Evolutionary conservation across 2,797 vertebrate species (phyloP).

Genomic region (Huso huso): DNA sequence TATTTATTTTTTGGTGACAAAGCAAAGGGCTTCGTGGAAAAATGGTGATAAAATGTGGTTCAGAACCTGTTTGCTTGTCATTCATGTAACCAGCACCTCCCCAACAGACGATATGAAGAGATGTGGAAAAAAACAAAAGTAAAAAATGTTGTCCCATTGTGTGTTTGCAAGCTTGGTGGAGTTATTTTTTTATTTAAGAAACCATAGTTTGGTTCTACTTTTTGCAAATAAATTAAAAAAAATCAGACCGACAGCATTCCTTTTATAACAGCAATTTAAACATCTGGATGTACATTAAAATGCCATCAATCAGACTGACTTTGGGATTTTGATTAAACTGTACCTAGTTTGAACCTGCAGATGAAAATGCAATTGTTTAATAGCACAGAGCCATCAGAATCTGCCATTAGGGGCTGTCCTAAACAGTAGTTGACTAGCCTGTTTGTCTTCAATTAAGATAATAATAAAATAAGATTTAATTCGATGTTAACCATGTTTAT

Average conservation of each 20-base stretch:
- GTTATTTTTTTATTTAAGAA: too few relatives aligned
- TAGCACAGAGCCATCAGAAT: constrained; percentile 50
- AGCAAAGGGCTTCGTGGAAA: constrained; percentile 34
- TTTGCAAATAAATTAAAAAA: too few relatives aligned
- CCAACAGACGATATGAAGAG: constrained; percentile 34
- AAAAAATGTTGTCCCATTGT: constrained; percentile 42
- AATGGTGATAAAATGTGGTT: constrained; percentile 33
- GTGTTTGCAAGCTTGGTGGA: constrained; percentile 16
- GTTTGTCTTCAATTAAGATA: too few relatives aligned
- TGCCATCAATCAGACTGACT: constrained; percentile 59
- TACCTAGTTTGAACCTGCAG: background rate
- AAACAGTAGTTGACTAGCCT: too few relatives aligned
- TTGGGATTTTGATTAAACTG: constrained; percentile 65
- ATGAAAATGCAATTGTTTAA: constrained; percentile 46
- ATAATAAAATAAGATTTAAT: too few relatives aligned
- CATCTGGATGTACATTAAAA: constrained; percentile 28
- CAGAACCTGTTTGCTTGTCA: constrained; percentile 39
- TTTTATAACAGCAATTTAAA: constrained; percentile 15
- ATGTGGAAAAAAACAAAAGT: constrained; percentile 58
- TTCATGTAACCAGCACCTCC: constrained; percentile 38
- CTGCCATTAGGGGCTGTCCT: constrained; percentile 53
- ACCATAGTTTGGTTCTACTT: too few relatives aligned
- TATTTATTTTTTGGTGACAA: constrained; percentile 52
- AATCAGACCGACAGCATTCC: background rate
- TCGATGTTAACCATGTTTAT: too few relatives aligned